Percentiles rank a stretch among this genome's conserved stretches.
These are phyloP conservation scores for Andrena minutula DNA, from an alignment of 2,888 invertebrate species.

Conservation along the genomic window DNA sequence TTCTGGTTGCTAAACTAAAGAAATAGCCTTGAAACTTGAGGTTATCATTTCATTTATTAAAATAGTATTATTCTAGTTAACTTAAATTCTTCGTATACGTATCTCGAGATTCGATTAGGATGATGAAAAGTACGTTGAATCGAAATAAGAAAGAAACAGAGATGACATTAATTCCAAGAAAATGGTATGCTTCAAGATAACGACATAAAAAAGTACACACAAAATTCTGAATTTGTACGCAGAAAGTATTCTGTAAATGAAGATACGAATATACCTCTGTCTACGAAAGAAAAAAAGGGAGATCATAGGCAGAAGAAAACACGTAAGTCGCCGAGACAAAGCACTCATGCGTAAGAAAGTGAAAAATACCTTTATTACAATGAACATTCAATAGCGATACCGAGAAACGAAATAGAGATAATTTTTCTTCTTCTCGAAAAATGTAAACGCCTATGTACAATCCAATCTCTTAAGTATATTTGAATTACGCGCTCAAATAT, in stretches of 20 bases:
- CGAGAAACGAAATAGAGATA: constrained; percentile 71
- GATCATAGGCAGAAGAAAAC: constrained; percentile 58
- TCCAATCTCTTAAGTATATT: constrained; percentile 26
- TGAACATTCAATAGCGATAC: constrained; percentile 66
- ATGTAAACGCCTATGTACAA: constrained; percentile 45
- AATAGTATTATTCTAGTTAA: not conserved
- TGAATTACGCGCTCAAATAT: constrained; percentile 12
- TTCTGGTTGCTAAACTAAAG: not conserved
- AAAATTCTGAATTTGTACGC: constrained; percentile 21
- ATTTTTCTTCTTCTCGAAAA: constrained; percentile 38
- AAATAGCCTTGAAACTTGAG: not conserved
- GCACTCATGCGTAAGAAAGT: constrained; percentile 70
- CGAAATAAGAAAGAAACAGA: constrained; percentile 1
- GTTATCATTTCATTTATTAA: not conserved
- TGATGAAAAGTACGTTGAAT: not conserved
- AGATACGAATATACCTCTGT: constrained; percentile 30
- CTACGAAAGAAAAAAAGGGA: constrained; percentile 45
- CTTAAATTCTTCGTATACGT: not conserved
- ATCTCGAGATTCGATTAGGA: not conserved
- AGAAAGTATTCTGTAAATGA: constrained; percentile 21
- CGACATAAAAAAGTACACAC: constrained; percentile 7
- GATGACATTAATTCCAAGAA: not conserved
- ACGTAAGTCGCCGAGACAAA: constrained; percentile 65
- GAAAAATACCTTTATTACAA: constrained; percentile 61
- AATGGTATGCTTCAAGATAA: not conserved